phyloP scores from a whole-genome alignment of 1,140 invertebrate species.

The Berghia stephanieae region DNA sequence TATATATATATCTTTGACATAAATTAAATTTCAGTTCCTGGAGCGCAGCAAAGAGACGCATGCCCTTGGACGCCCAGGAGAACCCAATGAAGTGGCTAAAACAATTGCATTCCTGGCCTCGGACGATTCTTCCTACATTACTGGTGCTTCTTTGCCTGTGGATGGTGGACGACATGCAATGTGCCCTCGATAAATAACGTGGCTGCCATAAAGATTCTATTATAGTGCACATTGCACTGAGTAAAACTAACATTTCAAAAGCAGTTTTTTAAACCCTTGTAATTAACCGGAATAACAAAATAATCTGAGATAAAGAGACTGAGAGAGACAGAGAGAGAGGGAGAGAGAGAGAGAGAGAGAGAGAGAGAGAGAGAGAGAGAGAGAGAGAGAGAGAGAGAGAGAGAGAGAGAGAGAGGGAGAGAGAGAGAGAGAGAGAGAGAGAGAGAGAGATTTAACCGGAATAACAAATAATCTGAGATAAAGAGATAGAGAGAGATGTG shows the following conservation, averaged over 20 bases:
- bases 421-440: too few species aligned
- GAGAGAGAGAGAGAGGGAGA: conserved; percentile 5
- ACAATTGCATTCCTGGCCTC: conserved; percentile 87
- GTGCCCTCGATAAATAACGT: conserved; percentile 78
- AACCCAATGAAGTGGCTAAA: conserved; percentile 80
- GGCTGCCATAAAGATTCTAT: too few species aligned
- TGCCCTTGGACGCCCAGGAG: conserved; percentile 80
- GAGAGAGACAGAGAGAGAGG: too few species aligned
- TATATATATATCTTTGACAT: too few species aligned
- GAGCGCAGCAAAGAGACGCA: conserved; percentile 80
- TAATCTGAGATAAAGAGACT: too few species aligned
- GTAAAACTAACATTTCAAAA: background rate
- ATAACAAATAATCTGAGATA: too few species aligned
- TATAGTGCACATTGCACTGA: too few species aligned
- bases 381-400: conserved; percentile 5
- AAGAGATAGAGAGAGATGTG: too few species aligned
- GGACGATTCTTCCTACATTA: conserved; percentile 81
- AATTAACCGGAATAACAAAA: background rate
- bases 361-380: too few species aligned
- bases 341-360: too few species aligned
- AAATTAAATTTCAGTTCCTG: conserved; percentile 77
- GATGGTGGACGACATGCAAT: conserved; percentile 84
- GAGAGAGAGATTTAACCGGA: too few species aligned
- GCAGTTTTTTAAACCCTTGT: background rate
- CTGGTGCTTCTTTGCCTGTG: conserved; percentile 80